Evolutionary conservation across 1,140 invertebrate species (phyloP), one percentile per base, ranked within the genome.

Genomic region (Uloborus diversus): DNA sequence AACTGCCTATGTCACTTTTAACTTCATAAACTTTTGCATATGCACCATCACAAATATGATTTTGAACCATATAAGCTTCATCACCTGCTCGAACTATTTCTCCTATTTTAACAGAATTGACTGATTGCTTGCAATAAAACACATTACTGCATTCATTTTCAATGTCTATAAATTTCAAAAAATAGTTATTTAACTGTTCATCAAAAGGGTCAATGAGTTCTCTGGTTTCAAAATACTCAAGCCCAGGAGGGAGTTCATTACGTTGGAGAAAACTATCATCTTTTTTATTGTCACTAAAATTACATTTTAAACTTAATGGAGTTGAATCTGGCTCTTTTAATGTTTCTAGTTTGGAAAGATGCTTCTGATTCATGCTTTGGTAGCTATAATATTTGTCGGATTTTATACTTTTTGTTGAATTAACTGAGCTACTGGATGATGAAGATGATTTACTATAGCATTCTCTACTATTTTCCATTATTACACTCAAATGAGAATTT

Each of bases 21-120:
- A 81, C 86, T 27, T 81, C 82, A 82, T 84, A 89, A 1, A 88
- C 85, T 82, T 86, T 86, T 42, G 86, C 88, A 85, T 86, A 88
- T 13, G 86, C 87, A 57, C 88, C 88, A 78, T 88, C 85, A 4
- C 85, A 88, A 23, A 87, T 81, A 35, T 82, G 53, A 7, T 78
- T 32, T 13, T 79, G 65, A 25, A 86, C 69, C 47, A 82, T 66
- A 68, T 85, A 87, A 1, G 64, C 71, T 9, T 84, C 82, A 3
- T 69, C 32, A 9, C 84, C 85, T 84, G 59, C 13, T 61, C 47
- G 14, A 23, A 79, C 35, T 33, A 42, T 42, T 47, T 59, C 42
- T 37, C 20, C n/a, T 20, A 71, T 17, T 57, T 82, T 82, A 3
- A 84, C 17, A 3, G 20, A 0, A 4, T 78, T 81, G 9, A 83